phyloP scores from a whole-genome alignment of 1,140 invertebrate genomes.

The Parasteatoda tepidariorum region DNA sequence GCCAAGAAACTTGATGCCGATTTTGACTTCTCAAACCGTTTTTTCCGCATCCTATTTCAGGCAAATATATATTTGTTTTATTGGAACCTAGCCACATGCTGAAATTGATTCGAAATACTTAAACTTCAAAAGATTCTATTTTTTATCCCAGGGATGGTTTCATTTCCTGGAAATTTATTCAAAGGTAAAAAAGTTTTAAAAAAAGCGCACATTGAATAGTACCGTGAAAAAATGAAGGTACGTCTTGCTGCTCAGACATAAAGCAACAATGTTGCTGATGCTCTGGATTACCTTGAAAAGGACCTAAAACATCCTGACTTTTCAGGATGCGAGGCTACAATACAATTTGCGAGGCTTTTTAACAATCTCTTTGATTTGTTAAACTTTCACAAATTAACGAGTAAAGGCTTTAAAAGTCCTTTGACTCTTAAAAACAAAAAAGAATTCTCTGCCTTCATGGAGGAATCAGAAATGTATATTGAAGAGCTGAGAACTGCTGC shows the following conservation, averaged over 20 bases:
- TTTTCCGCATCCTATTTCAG: too few species aligned
- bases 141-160: neutral
- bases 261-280: too few species aligned
- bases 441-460: neutral
- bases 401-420: too few species aligned
- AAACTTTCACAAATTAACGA: neutral
- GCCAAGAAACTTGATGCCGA: too few species aligned
- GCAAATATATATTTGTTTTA: too few species aligned
- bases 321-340: neutral
- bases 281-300: too few species aligned
- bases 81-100: neutral
- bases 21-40: neutral
- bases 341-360: neutral
- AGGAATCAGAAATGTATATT: neutral
- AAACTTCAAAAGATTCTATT: neutral
- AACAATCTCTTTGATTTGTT: neutral
- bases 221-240: neutral
- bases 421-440: neutral
- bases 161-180: too few species aligned
- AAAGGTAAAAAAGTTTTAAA: neutral
- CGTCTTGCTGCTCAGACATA: too few species aligned
- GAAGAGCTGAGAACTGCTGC: neutral
- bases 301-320: neutral
- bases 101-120: neutral
- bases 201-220: neutral